Percentiles rank a stretch among this genome's conserved stretches.
Conservation (phyloP, 2,888 invertebrate species). For the Ichneumoninae sp. region DNA sequence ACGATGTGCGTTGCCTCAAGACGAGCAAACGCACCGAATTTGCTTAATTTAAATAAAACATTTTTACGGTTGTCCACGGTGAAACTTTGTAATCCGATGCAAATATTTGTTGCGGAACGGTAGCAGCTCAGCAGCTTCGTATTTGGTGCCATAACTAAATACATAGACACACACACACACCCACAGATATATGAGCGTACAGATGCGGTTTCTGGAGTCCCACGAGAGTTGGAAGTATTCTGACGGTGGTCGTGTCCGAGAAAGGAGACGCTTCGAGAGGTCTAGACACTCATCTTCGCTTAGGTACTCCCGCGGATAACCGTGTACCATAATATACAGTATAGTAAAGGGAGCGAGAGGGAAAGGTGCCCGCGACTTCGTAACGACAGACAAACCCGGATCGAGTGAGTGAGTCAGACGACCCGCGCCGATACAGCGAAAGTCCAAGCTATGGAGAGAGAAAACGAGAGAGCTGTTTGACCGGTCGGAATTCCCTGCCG, state of each 20-base stretch:
- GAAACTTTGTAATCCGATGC: too few species aligned
- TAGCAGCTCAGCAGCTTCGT: not conserved
- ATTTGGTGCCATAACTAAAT: not conserved
- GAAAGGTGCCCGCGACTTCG: constrained; percentile 19
- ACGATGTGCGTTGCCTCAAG: too few species aligned
- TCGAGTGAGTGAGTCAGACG: constrained; percentile 55
- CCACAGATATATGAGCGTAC: not conserved
- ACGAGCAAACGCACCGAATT: too few species aligned
- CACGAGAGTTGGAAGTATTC: constrained; percentile 10
- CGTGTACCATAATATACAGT: constrained; percentile 23
- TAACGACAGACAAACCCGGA: constrained; percentile 38
- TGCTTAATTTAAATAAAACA: too few species aligned
- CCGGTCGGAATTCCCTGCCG: constrained; percentile 74
- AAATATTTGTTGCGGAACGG: not conserved
- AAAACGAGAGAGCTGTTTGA: constrained; percentile 70
- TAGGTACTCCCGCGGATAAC: not conserved
- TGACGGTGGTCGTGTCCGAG: constrained; percentile 27
- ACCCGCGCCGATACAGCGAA: constrained; percentile 44
- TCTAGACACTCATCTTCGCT: constrained; percentile 28
- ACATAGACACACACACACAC: too few species aligned
- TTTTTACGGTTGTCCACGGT: too few species aligned
- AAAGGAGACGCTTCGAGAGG: constrained; percentile 31
- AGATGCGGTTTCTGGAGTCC: constrained; percentile 7
- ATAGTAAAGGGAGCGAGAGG: constrained; percentile 39
- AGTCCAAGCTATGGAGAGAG: constrained; percentile 57